Evolutionary conservation across 2,797 vertebrate species (phyloP).

Genomic region (Glossophaga mutica): DNA sequence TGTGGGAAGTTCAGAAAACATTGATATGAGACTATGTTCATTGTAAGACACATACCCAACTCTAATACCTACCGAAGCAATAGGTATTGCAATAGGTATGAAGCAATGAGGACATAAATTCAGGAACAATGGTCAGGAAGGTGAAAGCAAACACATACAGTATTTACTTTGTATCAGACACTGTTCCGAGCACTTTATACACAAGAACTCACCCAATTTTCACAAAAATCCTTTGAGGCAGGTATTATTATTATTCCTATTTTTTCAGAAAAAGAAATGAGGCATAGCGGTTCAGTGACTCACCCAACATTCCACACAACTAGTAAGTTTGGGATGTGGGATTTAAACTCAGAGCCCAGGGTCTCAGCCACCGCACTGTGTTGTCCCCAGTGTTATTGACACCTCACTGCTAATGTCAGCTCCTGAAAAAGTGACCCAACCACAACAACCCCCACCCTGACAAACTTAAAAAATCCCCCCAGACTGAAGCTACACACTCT

Average conservation of each 20-base stretch:
- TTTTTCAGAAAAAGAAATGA: background rate
- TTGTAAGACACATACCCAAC: background rate
- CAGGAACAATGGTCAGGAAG: background rate
- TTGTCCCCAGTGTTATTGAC: background rate
- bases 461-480: background rate
- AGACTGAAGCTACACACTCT: background rate
- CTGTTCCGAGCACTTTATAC: background rate
- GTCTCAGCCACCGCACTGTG: background rate
- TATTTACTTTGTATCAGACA: background rate
- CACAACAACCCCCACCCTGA: accelerated
- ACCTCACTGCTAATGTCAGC: background rate
- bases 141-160: background rate
- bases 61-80: background rate
- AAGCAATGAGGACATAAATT: background rate
- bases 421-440: background rate
- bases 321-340: background rate
- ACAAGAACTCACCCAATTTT: background rate
- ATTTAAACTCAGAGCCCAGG: background rate
- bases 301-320: background rate
- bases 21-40: background rate
- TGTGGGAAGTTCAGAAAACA: background rate
- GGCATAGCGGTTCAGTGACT: background rate
- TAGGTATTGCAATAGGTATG: no score
- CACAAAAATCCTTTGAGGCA: background rate
- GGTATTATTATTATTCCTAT: background rate